Evolutionary conservation across 2,888 invertebrate genomes (phyloP), one percentile per base, ranked within the genome.

Genomic region (Ophion slaviceki): DNA sequence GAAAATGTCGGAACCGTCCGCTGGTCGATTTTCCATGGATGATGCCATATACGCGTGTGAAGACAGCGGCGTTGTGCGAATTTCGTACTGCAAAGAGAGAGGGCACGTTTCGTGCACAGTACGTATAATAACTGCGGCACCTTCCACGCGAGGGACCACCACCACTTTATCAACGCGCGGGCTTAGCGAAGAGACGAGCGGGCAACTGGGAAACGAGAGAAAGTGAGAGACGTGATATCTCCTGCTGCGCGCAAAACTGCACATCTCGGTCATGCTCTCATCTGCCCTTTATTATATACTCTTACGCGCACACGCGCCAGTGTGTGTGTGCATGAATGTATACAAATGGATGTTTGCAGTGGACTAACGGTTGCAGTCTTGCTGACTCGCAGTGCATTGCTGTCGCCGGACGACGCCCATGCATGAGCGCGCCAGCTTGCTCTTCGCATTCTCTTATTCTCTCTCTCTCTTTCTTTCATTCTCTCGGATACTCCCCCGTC

Each of bases 401-500:
- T 57, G 72, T 71, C 66, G 70, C 70, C 45, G 83, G 70, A 75
- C 83, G 80, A 84, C 83, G 83, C 80, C 79, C 75, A 80, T 84
- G 83, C 80, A 79, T 62, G 72, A 82, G 66, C 78, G 82, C 84
- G 17, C 61, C 28, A 57, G 64, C 59, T 70, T 66, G 64, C 57
- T 80, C 32, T 53, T 40, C 72, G 36, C 28, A 17, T 11, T 66
- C 62, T 53, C 57, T 62, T 53, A 53, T 64, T 64, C 71, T 79
- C 24, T 62, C 20, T 36, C 64, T 59, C 64, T 61, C 53, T 53
- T 45, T n/a, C 53, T 20, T 53, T 17, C 53, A 4, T 32, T 20
- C 36, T 79, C n/a, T n/a, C 24, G 36, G 17, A 57, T 57, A 61
- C 79, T 47, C 32, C 53, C 47, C 24, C 47, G 10, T 20, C 47